phyloP scores from a whole-genome alignment of 2,888 invertebrate species.

The Pardosa pseudoannulata region DNA sequence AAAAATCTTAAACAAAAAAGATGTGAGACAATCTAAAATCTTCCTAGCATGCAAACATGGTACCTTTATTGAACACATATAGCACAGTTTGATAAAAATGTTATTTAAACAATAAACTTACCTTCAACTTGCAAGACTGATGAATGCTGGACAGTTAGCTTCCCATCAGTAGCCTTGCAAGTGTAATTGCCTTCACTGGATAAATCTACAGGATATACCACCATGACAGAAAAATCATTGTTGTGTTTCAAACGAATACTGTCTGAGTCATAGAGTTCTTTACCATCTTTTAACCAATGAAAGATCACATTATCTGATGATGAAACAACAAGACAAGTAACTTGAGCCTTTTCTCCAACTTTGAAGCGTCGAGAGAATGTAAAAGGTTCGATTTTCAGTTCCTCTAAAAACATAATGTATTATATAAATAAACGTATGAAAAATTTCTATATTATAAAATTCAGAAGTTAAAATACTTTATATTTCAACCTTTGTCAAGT shows the following conservation, averaged over 20 bases:
- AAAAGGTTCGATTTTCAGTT: conserved; percentile 50
- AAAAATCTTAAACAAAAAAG: too few species aligned
- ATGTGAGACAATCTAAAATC: too few species aligned
- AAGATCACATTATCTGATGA: conserved; percentile 22
- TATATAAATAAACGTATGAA: too few species aligned
- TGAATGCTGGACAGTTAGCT: conserved; percentile 4
- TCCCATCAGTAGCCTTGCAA: conserved; percentile 47
- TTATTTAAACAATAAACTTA: conserved; percentile 20
- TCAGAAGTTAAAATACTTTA: too few species aligned
- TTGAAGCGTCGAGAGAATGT: conserved; percentile 35
- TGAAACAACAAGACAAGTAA: conserved; percentile 35
- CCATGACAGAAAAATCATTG: conserved; percentile 54
- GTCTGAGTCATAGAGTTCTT: neutral
- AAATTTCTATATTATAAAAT: too few species aligned
- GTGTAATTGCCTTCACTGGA: conserved; percentile 70
- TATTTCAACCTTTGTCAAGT: too few species aligned
- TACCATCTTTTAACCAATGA: conserved; percentile 60
- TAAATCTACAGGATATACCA: conserved; percentile 40
- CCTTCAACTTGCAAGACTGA: conserved; percentile 47
- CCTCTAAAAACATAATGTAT: too few species aligned
- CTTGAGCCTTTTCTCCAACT: conserved; percentile 54
- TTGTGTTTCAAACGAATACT: conserved; percentile 34
- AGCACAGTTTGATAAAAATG: too few species aligned
- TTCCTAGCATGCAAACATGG: too few species aligned
- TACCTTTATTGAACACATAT: too few species aligned